Percentiles rank a stretch among this genome's conserved stretches.
phyloP scores from a whole-genome alignment of 1,140 invertebrate species.

The Araneus ventricosus region DNA sequence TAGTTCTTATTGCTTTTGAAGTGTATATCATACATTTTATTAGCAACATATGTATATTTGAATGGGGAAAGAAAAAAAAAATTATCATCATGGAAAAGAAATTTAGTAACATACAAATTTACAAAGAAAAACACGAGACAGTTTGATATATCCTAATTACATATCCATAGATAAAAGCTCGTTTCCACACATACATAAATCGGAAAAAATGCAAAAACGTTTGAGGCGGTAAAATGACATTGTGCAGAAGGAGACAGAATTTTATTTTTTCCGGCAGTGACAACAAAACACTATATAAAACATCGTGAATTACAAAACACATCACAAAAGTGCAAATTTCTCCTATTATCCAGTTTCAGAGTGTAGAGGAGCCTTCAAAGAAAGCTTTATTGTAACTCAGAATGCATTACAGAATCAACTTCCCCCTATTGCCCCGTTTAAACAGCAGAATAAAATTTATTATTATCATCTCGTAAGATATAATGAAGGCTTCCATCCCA shows the following conservation, averaged over 20 bases:
- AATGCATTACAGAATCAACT: slow-evolving; percentile 34
- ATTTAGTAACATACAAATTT: not conserved
- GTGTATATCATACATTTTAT: slow-evolving; percentile 32
- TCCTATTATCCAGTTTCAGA: slow-evolving; percentile 17
- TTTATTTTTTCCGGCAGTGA: slow-evolving; percentile 13
- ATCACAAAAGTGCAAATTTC: slow-evolving; percentile 60
- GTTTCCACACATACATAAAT: slow-evolving; percentile 42
- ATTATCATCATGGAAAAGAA: not conserved
- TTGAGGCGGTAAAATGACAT: slow-evolving; percentile 53
- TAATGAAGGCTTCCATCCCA: slow-evolving; percentile 55
- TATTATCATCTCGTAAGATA: slow-evolving; percentile 6
- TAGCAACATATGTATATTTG: slow-evolving; percentile 20
- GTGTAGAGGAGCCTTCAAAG: slow-evolving; percentile 5
- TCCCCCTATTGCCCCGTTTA: not conserved
- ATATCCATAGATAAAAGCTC: slow-evolving; percentile 46
- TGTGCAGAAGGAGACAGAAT: slow-evolving; percentile 55
- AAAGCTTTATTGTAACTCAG: slow-evolving; percentile 38
- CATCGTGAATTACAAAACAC: slow-evolving; percentile 62
- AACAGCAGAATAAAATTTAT: slow-evolving; percentile 38
- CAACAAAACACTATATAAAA: slow-evolving; percentile 57
- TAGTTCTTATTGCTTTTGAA: slow-evolving; percentile 59
- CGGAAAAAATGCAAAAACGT: slow-evolving; percentile 25
- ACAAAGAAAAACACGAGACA: not conserved
- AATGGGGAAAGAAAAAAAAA: not conserved
- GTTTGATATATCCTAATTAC: not conserved